Percentiles rank a stretch among this genome's conserved stretches.
These are phyloP conservation scores for Lutjanus campechanus DNA, from an alignment of 2,797 vertebrate species.

Conservation along the genomic window DNA sequence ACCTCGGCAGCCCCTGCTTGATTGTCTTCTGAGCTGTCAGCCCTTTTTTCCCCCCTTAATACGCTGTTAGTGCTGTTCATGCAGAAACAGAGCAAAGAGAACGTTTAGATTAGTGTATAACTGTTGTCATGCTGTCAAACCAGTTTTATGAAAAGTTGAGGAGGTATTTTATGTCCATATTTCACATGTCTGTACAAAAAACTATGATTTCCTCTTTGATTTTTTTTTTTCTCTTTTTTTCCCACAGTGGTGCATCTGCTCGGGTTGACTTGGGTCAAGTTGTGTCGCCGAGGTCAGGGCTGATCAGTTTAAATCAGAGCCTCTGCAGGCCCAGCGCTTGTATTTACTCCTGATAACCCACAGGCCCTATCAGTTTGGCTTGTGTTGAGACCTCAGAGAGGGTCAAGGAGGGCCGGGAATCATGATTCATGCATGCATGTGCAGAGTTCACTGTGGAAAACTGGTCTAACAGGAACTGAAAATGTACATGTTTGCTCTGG, in stretches of 20 bases:
- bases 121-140: constrained; percentile 45
- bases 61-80: constrained; percentile 35
- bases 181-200: constrained; percentile 26
- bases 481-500: constrained; percentile 25
- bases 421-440: constrained; percentile 17
- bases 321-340: constrained; percentile 37
- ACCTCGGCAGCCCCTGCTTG: constrained; percentile 34
- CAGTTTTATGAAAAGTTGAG: constrained; percentile 25
- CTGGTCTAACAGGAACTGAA: constrained; percentile 15
- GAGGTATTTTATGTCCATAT: constrained; percentile 34
- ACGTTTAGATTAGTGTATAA: constrained; percentile 27
- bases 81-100: constrained; percentile 45
- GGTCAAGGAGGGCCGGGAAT: constrained; percentile 67
- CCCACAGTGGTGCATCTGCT: constrained; percentile 37
- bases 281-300: constrained; percentile 62
- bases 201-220: not conserved
- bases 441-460: constrained; percentile 21
- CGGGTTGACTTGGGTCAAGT: constrained; percentile 31
- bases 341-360: constrained; percentile 81
- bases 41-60: constrained; percentile 16
- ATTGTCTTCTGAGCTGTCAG: constrained; percentile 56
- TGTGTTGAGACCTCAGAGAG: constrained; percentile 47
- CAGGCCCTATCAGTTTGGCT: constrained; percentile 66
- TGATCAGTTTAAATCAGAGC: constrained; percentile 68
- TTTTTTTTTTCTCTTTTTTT: constrained; percentile 17